phyloP scores from a whole-genome alignment of 2,113 vertebrate genomes.

The Calidris pygmaea region DNA sequence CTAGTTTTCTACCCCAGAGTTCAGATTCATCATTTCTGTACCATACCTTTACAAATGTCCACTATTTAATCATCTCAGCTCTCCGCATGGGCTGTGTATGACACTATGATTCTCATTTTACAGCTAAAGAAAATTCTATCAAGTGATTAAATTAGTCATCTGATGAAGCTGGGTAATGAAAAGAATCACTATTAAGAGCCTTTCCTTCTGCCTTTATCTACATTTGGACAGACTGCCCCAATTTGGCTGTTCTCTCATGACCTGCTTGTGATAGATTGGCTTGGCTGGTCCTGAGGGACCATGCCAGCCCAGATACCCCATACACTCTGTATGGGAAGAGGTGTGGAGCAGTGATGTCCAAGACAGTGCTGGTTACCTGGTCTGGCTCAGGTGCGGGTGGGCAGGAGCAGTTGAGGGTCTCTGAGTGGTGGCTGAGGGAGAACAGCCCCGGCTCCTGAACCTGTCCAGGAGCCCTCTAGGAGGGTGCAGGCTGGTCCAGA shows the following conservation, averaged over 20 bases:
- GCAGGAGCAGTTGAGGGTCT: neutral
- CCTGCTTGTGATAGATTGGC: neutral
- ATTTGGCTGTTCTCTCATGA: neutral
- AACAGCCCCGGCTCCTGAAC: no score
- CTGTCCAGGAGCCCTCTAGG: neutral
- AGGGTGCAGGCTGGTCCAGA: neutral
- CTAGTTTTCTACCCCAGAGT: neutral
- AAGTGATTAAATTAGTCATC: neutral
- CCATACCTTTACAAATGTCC: neutral
- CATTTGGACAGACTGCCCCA: neutral
- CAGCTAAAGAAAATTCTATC: neutral
- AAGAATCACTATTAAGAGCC: neutral
- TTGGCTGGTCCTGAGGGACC: neutral
- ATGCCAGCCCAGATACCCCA: no score
- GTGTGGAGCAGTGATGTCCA: rapidly evolving
- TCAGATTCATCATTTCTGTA: neutral
- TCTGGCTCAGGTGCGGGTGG: neutral
- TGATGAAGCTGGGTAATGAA: neutral
- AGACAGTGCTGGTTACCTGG: neutral
- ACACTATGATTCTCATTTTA: neutral
- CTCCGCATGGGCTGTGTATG: neutral
- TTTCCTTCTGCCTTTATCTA: neutral
- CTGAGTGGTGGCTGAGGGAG: rapidly evolving
- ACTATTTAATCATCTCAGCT: neutral
- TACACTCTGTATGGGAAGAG: neutral